These are phyloP conservation scores for Papilio gigon DNA, from an alignment of 2,888 invertebrate species.

Conservation along the genomic window DNA sequence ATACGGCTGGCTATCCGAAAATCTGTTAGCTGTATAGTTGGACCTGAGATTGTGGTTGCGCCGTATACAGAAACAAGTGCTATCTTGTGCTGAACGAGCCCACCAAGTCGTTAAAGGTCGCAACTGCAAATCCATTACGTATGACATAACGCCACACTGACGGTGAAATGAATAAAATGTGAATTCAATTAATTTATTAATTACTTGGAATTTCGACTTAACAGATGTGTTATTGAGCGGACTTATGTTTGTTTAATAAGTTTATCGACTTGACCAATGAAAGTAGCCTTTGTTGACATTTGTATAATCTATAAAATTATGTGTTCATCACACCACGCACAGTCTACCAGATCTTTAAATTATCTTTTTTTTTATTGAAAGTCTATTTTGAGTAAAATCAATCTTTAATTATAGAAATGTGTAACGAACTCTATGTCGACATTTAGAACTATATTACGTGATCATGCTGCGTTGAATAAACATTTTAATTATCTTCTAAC, in stretches of 20 bases:
- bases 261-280: constrained; percentile 21
- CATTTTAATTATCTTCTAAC: not conserved
- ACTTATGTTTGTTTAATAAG: constrained; percentile 14
- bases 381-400: not conserved
- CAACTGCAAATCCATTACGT: too few species aligned
- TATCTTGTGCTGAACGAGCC: too few species aligned
- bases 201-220: not conserved
- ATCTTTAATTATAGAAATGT: too few species aligned
- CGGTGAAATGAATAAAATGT: not conserved
- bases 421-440: too few species aligned
- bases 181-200: not conserved
- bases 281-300: not conserved
- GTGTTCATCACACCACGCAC: not conserved
- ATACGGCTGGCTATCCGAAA: too few species aligned
- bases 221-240: not conserved
- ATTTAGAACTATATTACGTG: too few species aligned
- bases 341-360: not conserved
- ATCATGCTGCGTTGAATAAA: not conserved
- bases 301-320: constrained; percentile 3
- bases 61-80: too few species aligned
- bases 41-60: too few species aligned
- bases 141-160: not conserved
- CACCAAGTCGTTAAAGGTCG: too few species aligned
- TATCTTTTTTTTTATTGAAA: not conserved
- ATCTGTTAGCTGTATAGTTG: too few species aligned